These are phyloP conservation scores for Drosophila subpulchrella DNA, from an alignment of 1,140 invertebrate species.

Conservation along the genomic window DNA sequence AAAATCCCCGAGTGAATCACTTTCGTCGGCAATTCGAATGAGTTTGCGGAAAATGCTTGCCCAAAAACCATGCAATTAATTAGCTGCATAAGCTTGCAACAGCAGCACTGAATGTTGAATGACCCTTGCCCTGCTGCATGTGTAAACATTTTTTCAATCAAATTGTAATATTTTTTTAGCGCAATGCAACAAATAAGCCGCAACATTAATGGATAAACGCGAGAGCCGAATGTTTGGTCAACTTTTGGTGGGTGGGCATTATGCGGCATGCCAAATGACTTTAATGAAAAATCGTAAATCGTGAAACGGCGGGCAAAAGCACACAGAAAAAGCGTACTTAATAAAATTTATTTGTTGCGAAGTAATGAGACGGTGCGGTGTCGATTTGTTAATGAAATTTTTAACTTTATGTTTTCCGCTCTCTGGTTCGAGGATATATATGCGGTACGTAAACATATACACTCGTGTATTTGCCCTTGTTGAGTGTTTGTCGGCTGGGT, in stretches of 20 bases:
- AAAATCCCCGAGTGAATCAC: constrained; percentile 42
- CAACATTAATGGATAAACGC: constrained; percentile 28
- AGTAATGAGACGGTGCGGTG: constrained; percentile 37
- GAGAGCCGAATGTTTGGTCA: constrained; percentile 35
- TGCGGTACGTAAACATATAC: constrained; percentile 6
- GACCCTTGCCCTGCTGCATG: constrained; percentile 7
- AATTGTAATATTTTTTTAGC: constrained; percentile 37
- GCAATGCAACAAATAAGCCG: constrained; percentile 19
- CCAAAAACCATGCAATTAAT: constrained; percentile 53
- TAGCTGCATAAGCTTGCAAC: constrained; percentile 36
- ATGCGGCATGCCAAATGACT: constrained; percentile 26
- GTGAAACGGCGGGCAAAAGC: not conserved
- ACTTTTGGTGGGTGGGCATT: constrained; percentile 12
- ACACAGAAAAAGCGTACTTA: constrained; percentile 45
- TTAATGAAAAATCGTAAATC: constrained; percentile 76
- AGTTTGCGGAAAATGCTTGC: constrained; percentile 5
- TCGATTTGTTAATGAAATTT: constrained; percentile 77
- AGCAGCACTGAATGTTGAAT: constrained; percentile 36
- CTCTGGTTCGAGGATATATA: constrained; percentile 2
- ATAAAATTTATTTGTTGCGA: constrained; percentile 67
- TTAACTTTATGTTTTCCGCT: constrained; percentile 57
- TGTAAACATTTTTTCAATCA: constrained; percentile 27
- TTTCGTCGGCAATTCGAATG: not conserved
- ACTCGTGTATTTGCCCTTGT: constrained; percentile 6
- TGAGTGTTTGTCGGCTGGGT: constrained; percentile 9